Conservation (phyloP, 2,797 vertebrate species). For the Gambusia yucatana region DNA sequence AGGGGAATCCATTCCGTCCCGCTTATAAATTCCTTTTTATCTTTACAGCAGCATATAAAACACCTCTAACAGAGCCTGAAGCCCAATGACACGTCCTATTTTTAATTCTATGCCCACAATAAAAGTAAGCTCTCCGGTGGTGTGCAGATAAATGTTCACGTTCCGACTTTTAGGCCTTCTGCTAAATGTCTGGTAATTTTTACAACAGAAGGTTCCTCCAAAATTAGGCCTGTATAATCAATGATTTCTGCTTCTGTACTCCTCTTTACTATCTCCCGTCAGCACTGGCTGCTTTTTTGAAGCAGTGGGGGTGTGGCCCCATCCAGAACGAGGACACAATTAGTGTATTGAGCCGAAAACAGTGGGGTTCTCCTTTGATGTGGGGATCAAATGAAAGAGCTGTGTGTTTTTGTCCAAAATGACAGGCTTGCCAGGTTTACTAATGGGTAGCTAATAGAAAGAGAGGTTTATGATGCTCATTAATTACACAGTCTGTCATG, state of each 20-base stretch:
- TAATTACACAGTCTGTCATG: constrained; percentile 95
- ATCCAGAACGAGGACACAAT: constrained; percentile 93
- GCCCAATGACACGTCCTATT: constrained; percentile 38
- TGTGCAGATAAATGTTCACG: constrained; percentile 34
- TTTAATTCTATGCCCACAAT: constrained; percentile 42
- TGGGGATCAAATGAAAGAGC: constrained; percentile 94
- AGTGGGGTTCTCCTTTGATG: constrained; percentile 96
- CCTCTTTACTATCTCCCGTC: constrained; percentile 77
- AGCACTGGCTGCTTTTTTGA: constrained; percentile 83
- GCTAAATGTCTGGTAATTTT: constrained; percentile 53
- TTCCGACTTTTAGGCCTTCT: constrained; percentile 28
- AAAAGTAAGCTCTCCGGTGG: constrained; percentile 29
- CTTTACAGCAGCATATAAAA: constrained; percentile 65
- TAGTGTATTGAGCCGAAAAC: constrained; percentile 94
- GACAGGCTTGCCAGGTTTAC: constrained; percentile 94
- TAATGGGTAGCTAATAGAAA: constrained; percentile 98
- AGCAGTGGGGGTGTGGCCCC: constrained; percentile 85
- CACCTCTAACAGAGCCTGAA: constrained; percentile 50
- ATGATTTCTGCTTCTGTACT: constrained; percentile 78
- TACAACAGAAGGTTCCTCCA: constrained; percentile 53
- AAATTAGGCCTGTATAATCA: constrained; percentile 71
- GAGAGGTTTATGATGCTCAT: constrained; percentile 96
- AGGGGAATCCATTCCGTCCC: constrained; percentile 48
- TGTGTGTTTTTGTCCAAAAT: constrained; percentile 97
- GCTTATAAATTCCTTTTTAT: constrained; percentile 79